Evolutionary conservation across 2,113 vertebrate species (phyloP), one percentile per base, ranked within the genome.

Genomic region (Aramus guarauna): DNA sequence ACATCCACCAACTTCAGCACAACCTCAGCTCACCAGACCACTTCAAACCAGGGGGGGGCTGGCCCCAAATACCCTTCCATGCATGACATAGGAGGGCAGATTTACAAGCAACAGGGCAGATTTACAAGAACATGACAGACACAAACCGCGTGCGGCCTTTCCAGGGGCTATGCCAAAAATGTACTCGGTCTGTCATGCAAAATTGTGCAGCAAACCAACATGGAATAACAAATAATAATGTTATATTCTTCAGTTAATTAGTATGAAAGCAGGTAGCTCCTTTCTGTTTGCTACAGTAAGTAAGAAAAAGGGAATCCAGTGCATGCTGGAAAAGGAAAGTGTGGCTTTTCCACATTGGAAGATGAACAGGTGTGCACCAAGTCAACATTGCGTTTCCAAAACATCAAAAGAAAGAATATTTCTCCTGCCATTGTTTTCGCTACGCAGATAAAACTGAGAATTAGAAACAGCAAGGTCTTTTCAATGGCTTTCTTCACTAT

Each of bases 41-140:
- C 45, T 45, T 80, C 45, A 66, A 71, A 45, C 9, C 23, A 59
- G 27, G 4, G 36, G n/a, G 27, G 34, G 34, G 56, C 19, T 62
- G 58, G 17, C 17, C 29, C 16, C 59, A 43, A 27, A 47, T 53
- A 37, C 16, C 32, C 41, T 34, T 68, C 43, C 34, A 17, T 23
- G 26, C 0, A 0, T 69, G 62, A 47, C 37, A 16, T 2, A 45
- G 34, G 34, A 84, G 4, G 9, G 37, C 15, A 48, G 36, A 76
- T 71, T 80, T 75, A 50, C 45, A 43, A 60, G 45, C 47, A 69
- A 48, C 32, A 36, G n/a, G n/a, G n/a, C n/a, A n/a, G n/a, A n/a
- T 41, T 41, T 41, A 2, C 43, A n/a, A 66, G 63, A 34, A 66
- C 13, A 39, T 10, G 24, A 75, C 19, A 72, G 32, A 32, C 32